Percentiles rank a stretch among this genome's conserved stretches.
Conservation (phyloP, 2,797 vertebrate species). For the Anguilla anguilla region DNA sequence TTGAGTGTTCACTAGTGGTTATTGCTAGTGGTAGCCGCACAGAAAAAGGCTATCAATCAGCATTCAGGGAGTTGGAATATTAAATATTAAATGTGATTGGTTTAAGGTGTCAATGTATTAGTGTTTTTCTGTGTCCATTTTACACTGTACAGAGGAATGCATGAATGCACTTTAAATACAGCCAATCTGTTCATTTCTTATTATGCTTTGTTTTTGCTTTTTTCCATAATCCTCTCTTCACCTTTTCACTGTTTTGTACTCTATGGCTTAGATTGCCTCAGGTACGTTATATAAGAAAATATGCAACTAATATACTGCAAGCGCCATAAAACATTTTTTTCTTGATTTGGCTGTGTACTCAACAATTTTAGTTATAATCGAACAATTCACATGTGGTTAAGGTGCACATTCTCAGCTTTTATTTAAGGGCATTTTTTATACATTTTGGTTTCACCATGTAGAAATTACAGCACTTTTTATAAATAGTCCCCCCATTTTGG, state of each 20-base stretch:
- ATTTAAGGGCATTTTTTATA: no score
- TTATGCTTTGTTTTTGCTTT: neutral
- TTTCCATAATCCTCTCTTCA: neutral
- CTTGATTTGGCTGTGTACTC: no score
- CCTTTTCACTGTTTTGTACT: neutral
- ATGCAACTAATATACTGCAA: neutral
- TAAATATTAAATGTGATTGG: neutral
- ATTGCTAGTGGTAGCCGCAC: neutral
- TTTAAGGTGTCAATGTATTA: neutral
- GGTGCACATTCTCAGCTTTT: no score
- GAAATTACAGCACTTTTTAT: no score
- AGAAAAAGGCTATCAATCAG: neutral
- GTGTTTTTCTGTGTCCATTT: neutral
- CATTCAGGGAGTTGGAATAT: neutral
- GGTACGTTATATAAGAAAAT: neutral
- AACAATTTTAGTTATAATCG: no score
- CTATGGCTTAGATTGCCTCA: neutral
- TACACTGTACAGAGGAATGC: neutral
- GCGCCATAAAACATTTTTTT: no score
- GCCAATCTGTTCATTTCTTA: neutral
- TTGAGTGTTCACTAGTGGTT: neutral
- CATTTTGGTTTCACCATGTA: no score
- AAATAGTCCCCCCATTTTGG: no score
- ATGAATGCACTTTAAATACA: conserved; percentile 20
- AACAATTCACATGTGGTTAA: no score